Percentiles rank a stretch among this genome's conserved stretches.
Conservation (phyloP, 2,113 vertebrate genomes). For the Plotosus lineatus region DNA sequence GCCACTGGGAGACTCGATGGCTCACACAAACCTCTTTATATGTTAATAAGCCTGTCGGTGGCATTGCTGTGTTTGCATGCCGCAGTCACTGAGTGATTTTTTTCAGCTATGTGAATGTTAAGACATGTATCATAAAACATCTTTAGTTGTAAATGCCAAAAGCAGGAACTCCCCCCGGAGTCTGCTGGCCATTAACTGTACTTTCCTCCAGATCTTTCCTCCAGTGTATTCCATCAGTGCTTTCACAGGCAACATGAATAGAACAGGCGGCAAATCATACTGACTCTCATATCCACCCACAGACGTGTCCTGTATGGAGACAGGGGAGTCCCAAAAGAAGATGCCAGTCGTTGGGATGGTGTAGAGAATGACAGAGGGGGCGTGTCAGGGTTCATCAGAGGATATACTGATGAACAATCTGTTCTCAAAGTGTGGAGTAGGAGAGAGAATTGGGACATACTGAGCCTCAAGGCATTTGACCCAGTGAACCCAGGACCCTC, state of each 20-base stretch:
- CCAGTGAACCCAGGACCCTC: neutral
- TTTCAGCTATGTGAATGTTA: conserved; percentile 17
- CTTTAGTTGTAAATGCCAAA: neutral
- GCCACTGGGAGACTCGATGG: conserved; percentile 16
- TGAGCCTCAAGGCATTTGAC: no score
- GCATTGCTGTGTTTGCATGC: conserved; percentile 18
- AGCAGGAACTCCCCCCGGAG: neutral
- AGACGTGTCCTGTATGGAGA: conserved; percentile 19
- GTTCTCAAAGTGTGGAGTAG: neutral
- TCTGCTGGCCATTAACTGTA: neutral
- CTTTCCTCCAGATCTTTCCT: neutral
- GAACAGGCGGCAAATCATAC: neutral
- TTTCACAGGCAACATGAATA: conserved; percentile 9
- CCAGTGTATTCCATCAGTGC: neutral
- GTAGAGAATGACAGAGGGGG: neutral
- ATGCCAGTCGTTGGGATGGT: neutral
- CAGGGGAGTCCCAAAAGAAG: conserved; percentile 3
- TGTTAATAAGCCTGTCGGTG: conserved; percentile 40
- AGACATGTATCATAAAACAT: conserved; percentile 4
- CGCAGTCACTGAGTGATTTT: conserved; percentile 3
- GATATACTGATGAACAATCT: conserved; percentile 3
- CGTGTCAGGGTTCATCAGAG: conserved; percentile 5
- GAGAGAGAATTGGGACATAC: neutral
- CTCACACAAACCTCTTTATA: conserved; percentile 42
- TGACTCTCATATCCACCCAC: conserved; percentile 18